phyloP scores from a whole-genome alignment of 2,888 invertebrate species.

The Drosophila eohydei region DNA sequence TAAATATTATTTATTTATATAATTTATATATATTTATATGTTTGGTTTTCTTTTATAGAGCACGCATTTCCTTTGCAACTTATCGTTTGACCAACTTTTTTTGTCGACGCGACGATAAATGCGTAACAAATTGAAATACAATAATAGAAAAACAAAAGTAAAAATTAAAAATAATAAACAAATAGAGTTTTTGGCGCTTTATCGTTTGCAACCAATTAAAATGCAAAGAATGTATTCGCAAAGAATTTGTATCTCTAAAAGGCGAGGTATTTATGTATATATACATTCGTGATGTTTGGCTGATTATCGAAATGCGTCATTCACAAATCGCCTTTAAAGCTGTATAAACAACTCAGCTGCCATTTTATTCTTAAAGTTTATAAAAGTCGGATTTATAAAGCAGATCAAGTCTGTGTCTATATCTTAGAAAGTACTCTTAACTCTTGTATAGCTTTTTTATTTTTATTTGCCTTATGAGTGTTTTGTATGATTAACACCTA shows the following conservation, averaged over 20 bases:
- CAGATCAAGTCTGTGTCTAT: neutral
- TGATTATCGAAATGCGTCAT: slow-evolving; percentile 4
- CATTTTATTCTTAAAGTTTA: neutral
- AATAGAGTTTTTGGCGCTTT: slow-evolving; percentile 22
- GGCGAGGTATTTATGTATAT: slow-evolving; percentile 8
- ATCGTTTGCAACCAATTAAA: slow-evolving; percentile 23
- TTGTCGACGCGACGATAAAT: slow-evolving; percentile 48
- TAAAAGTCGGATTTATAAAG: neutral
- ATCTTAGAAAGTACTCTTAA: neutral
- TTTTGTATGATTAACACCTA: slow-evolving; percentile 53
- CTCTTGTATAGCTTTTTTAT: neutral
- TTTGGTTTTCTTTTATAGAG: slow-evolving; percentile 17
- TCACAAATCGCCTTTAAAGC: neutral
- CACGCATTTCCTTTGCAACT: slow-evolving; percentile 56
- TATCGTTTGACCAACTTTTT: slow-evolving; percentile 64
- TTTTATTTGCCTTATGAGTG: slow-evolving; percentile 9
- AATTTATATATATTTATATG: neutral
- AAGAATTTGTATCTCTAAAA: neutral
- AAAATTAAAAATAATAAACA: slow-evolving; percentile 15
- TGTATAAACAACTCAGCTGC: neutral
- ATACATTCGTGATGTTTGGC: neutral
- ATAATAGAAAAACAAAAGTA: slow-evolving; percentile 5
- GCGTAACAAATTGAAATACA: slow-evolving; percentile 13
- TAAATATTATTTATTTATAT: slow-evolving; percentile 10
- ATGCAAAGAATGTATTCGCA: slow-evolving; percentile 16